A percentile compares a stretch with the other conserved stretches of the same genome.
Evolutionary conservation across 2,888 invertebrate genomes (phyloP).

Genomic region (Bugula neritina): DNA sequence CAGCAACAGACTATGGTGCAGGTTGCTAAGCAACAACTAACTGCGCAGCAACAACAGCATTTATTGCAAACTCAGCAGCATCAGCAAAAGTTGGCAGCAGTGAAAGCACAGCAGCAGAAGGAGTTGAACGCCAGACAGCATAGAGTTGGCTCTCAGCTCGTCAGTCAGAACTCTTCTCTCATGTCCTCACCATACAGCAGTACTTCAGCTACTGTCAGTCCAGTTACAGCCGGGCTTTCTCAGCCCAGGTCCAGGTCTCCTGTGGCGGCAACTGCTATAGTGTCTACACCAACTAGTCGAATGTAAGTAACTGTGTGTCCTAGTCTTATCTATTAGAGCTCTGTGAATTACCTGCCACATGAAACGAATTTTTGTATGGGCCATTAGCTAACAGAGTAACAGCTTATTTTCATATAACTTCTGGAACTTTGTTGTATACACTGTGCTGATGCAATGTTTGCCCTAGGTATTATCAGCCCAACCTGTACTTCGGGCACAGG

Average conservation of each 20-base stretch:
- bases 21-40: neutral
- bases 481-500: no score
- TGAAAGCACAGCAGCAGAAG: neutral
- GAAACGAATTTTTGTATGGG: no score
- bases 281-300: neutral
- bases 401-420: neutral
- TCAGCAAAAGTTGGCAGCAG: neutral
- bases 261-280: neutral
- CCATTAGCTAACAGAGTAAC: no score
- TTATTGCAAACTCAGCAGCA: neutral
- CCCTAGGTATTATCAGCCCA: neutral
- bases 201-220: neutral
- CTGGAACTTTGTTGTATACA: no score
- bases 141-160: neutral
- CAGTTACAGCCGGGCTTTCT: neutral
- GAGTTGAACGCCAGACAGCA: neutral
- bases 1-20: neutral
- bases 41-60: neutral
- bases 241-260: neutral
- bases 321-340: no score
- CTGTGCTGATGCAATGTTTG: neutral
- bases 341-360: no score
- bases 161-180: neutral
- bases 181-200: neutral
- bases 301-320: neutral